Conservation (phyloP, 2,888 invertebrate species). For the Limnephilus auricula region DNA sequence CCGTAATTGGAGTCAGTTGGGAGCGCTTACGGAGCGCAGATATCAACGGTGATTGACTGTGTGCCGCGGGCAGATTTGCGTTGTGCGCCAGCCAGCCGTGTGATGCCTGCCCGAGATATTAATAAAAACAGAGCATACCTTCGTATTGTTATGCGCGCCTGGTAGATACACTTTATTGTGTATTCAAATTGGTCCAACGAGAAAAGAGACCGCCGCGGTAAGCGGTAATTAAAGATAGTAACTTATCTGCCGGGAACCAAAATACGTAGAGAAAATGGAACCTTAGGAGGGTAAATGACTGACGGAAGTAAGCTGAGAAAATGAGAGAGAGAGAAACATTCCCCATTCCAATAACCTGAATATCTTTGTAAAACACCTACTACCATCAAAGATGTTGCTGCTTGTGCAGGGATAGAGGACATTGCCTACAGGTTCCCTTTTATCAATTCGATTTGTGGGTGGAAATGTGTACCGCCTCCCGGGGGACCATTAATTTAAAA, state of each 20-base stretch:
- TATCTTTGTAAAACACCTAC: too few species aligned
- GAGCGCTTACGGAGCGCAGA: slow-evolving; percentile 18
- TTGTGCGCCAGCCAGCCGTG: neutral
- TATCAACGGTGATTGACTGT: slow-evolving; percentile 25
- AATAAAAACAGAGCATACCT: neutral
- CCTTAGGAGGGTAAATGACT: too few species aligned
- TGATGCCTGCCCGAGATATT: slow-evolving; percentile 32
- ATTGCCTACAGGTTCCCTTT: too few species aligned
- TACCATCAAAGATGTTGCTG: too few species aligned
- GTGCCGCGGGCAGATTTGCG: neutral
- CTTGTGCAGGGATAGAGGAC: too few species aligned
- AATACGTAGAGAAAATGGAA: neutral
- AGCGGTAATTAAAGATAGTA: neutral
- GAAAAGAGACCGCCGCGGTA: neutral
- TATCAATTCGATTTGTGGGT: too few species aligned
- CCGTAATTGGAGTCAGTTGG: slow-evolving; percentile 10
- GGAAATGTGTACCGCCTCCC: too few species aligned
- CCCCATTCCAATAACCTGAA: too few species aligned
- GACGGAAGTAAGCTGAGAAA: too few species aligned
- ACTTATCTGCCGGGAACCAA: neutral
- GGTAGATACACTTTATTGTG: neutral
- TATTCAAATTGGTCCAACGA: neutral
- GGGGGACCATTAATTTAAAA: too few species aligned
- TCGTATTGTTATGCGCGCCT: slow-evolving; percentile 4
- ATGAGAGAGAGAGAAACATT: too few species aligned